These are phyloP conservation scores for Paradisaea rubra DNA, from an alignment of 2,113 vertebrate genomes.

Conservation along the genomic window DNA sequence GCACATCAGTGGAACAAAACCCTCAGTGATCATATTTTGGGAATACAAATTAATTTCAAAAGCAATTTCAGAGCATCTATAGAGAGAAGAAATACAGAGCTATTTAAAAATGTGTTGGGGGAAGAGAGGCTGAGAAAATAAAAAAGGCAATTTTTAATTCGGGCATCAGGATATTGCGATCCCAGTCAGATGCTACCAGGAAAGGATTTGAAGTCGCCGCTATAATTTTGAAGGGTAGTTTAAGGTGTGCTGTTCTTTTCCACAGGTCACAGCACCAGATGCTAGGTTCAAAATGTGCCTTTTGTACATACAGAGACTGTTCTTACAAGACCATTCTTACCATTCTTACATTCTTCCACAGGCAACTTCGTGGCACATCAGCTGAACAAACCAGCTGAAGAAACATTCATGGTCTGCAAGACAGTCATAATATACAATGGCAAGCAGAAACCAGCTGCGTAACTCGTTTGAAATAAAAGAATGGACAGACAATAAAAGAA, in stretches of 20 bases:
- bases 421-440: slow-evolving; percentile 54
- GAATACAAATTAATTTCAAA: not conserved
- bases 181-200: not conserved
- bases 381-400: not conserved
- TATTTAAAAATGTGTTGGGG: not conserved
- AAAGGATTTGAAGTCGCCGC: not conserved
- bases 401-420: slow-evolving; percentile 40
- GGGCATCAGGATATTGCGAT: not conserved
- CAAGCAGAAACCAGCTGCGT: not conserved
- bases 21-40: not conserved
- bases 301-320: not conserved
- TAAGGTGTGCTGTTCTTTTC: not conserved
- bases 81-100: not conserved
- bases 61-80: not conserved
- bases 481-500: not conserved
- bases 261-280: not conserved
- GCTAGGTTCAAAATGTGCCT: not conserved
- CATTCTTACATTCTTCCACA: not conserved
- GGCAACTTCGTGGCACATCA: not conserved
- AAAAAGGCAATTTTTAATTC: not conserved
- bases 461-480: slow-evolving; percentile 28
- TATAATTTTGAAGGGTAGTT: not conserved
- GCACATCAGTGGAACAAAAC: not conserved
- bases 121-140: not conserved
- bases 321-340: not conserved